A percentile compares a stretch with the other conserved stretches of the same genome.
phyloP scores from a whole-genome alignment of 2,113 vertebrate genomes.

The Grantiella picta region DNA sequence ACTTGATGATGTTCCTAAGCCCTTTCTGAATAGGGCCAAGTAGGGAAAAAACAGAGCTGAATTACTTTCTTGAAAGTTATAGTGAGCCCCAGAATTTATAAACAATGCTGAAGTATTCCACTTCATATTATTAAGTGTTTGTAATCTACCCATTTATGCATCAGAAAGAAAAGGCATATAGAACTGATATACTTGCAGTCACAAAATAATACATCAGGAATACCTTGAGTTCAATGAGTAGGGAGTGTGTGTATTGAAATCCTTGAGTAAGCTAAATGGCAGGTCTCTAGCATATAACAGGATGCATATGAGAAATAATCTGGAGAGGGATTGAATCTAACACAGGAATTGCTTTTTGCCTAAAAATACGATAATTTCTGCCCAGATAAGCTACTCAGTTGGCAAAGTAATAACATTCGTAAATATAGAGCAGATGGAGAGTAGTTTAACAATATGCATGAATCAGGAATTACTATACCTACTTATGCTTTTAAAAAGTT shows the following conservation, averaged over 20 bases:
- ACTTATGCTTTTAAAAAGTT: neutral
- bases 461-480: neutral
- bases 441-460: neutral
- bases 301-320: neutral
- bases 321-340: neutral
- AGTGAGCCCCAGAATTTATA: neutral
- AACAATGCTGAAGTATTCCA: neutral
- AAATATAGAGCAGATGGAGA: neutral
- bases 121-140: neutral
- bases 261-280: neutral
- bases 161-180: neutral
- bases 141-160: neutral
- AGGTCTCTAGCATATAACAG: neutral
- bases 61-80: neutral
- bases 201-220: neutral
- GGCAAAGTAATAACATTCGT: neutral
- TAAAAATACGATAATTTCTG: neutral
- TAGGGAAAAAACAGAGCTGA: neutral
- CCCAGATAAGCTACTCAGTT: neutral
- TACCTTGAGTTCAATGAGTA: neutral
- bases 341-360: neutral
- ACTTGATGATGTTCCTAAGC: neutral
- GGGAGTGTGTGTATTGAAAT: neutral
- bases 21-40: neutral
- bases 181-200: neutral